Evolutionary conservation across 2,888 invertebrate species (phyloP).

Genomic region (Venustoraphidia nigricollis): DNA sequence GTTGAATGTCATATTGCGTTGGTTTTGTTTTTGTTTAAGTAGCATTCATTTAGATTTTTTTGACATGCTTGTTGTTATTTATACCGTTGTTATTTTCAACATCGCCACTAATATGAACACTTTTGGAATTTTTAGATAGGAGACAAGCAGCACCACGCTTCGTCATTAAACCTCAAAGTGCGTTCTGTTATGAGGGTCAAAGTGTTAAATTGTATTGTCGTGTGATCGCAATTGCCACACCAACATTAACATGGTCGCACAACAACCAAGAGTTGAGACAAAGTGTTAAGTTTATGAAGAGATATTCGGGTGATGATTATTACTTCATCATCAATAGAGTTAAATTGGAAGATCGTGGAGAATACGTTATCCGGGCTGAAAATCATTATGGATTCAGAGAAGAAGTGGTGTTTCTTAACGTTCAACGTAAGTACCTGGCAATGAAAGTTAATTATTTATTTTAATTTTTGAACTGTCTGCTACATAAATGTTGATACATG

Average conservation of each 20-base stretch:
- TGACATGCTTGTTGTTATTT: background rate
- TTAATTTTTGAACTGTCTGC: too few relatives aligned
- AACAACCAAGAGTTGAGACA: slow-evolving; percentile 87
- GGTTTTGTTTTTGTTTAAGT: background rate
- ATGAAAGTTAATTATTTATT: too few relatives aligned
- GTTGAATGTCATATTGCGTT: too few relatives aligned
- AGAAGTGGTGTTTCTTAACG: slow-evolving; percentile 92
- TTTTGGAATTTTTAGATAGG: slow-evolving; percentile 47
- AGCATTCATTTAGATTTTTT: background rate
- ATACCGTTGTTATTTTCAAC: background rate
- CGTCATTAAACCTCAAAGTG: slow-evolving; percentile 90
- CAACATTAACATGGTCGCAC: slow-evolving; percentile 90
- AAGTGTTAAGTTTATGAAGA: slow-evolving; percentile 98
- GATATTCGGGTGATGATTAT: slow-evolving; percentile 90
- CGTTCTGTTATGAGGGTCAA: slow-evolving; percentile 94
- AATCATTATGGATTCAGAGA: slow-evolving; percentile 93
- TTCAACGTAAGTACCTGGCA: slow-evolving; percentile 57
- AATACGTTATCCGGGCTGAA: slow-evolving; percentile 92
- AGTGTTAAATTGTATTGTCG: slow-evolving; percentile 95
- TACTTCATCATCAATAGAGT: slow-evolving; percentile 95
- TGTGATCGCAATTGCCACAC: slow-evolving; percentile 85
- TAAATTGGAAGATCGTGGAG: slow-evolving; percentile 89
- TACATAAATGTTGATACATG: background rate
- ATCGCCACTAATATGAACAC: background rate
- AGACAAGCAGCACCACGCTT: slow-evolving; percentile 96